Conservation (phyloP, 2,888 invertebrate species). For the Luperina nickerlii region DNA sequence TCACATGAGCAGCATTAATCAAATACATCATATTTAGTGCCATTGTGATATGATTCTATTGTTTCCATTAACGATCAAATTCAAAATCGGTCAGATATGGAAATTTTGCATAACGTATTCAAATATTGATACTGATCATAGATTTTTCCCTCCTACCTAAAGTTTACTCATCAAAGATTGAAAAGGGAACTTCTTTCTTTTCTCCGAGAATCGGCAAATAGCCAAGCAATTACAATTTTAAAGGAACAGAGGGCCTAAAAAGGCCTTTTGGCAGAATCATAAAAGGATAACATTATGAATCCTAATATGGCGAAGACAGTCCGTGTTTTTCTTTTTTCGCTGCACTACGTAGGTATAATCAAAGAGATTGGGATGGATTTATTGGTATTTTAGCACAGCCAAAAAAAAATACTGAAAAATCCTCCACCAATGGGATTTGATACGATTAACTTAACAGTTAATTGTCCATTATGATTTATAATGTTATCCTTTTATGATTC, state of each 20-base stretch:
- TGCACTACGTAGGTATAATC: too few species aligned
- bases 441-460: too few species aligned
- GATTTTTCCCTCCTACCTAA: constrained; percentile 1
- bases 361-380: too few species aligned
- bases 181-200: constrained; percentile 20
- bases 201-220: constrained; percentile 17
- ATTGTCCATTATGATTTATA: too few species aligned
- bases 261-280: too few species aligned
- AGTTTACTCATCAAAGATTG: constrained; percentile 39
- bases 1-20: constrained; percentile 16
- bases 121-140: constrained; percentile 25
- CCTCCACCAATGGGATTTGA: too few species aligned
- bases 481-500: too few species aligned
- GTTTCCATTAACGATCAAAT: constrained; percentile 4
- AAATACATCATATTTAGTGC: constrained; percentile 4
- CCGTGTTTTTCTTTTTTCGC: too few species aligned
- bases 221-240: constrained; percentile 50
- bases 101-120: constrained; percentile 6
- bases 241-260: constrained; percentile 33
- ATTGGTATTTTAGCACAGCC: too few species aligned
- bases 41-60: constrained; percentile 23
- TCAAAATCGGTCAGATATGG: neutral
- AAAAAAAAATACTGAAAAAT: too few species aligned
- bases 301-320: too few species aligned
- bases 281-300: too few species aligned